A percentile compares a stretch with the other conserved stretches of the same genome.
Evolutionary conservation across 64 coral and sea anemone genomes (phyloP).

Genomic region (Stichodactyla mertensii): DNA sequence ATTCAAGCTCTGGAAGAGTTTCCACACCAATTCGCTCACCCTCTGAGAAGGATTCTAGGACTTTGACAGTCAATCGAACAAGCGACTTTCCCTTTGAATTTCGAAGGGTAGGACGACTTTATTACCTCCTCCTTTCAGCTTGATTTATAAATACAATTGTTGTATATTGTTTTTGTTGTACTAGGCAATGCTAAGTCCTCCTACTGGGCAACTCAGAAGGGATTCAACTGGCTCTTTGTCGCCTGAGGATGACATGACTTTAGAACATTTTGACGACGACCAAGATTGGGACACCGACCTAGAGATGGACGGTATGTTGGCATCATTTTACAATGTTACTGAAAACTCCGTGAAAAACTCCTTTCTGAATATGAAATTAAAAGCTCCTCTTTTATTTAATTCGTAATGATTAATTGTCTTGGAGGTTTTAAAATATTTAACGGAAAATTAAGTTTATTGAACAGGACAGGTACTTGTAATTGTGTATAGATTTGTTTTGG

Average conservation of each 20-base stretch:
- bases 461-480: too few species aligned
- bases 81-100: conserved; percentile 39
- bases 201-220: conserved; percentile 46
- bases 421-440: background rate
- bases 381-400: background rate
- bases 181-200: conserved; percentile 43
- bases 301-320: conserved; percentile 51
- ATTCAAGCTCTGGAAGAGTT: conserved; percentile 47
- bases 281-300: conserved; percentile 72
- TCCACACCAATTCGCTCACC: conserved; percentile 63
- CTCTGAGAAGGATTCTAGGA: conserved; percentile 48
- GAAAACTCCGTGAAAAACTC: background rate
- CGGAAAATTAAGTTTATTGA: background rate
- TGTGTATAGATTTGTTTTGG: too few species aligned
- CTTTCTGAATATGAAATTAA: background rate
- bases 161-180: conserved; percentile 1
- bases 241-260: conserved; percentile 30
- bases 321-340: background rate
- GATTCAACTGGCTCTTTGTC: conserved; percentile 44
- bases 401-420: background rate
- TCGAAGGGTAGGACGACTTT: background rate
- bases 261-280: conserved; percentile 43
- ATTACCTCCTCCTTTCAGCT: background rate
- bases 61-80: conserved; percentile 32
- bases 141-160: background rate